Percentiles rank a stretch among this genome's conserved stretches.
Conservation (phyloP, 2,888 invertebrate genomes). For the Melanostoma scalare region DNA sequence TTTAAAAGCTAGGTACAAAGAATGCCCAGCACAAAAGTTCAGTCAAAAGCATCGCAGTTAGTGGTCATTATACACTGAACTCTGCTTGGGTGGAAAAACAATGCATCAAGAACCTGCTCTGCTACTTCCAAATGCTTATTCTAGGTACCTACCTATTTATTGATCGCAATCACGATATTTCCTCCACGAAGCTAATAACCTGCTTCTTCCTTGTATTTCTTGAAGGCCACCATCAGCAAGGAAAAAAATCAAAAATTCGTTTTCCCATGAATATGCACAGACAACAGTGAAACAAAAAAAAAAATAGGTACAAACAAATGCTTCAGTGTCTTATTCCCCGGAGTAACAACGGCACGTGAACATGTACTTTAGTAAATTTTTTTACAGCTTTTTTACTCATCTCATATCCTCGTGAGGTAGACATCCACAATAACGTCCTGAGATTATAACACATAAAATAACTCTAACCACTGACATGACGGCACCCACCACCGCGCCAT, state of each 20-base stretch:
- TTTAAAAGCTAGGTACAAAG: no score
- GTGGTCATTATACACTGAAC: no score
- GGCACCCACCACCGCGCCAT: not conserved
- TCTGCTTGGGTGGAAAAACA: no score
- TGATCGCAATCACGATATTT: constrained; percentile 33
- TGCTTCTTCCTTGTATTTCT: constrained; percentile 3
- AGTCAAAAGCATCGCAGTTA: no score
- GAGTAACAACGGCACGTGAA: constrained; percentile 57
- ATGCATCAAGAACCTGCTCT: no score
- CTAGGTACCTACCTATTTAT: not conserved
- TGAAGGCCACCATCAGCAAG: not conserved
- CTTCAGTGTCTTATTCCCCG: constrained; percentile 45
- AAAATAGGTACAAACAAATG: constrained; percentile 37
- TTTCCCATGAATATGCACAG: constrained; percentile 38
- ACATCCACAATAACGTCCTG: constrained; percentile 25
- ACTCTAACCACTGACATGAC: constrained; percentile 17
- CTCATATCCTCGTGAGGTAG: constrained; percentile 33
- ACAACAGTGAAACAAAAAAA: not conserved
- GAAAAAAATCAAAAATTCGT: constrained; percentile 27
- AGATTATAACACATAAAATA: constrained; percentile 35
- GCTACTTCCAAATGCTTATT: no score
- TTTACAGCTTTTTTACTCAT: constrained; percentile 56
- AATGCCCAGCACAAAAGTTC: no score
- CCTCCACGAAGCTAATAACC: constrained; percentile 26
- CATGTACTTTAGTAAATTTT: constrained; percentile 36